Percentiles rank a stretch among this genome's conserved stretches.
Evolutionary conservation across 2,888 invertebrate species (phyloP).

Genomic region (Sphaerophoria taeniata): DNA sequence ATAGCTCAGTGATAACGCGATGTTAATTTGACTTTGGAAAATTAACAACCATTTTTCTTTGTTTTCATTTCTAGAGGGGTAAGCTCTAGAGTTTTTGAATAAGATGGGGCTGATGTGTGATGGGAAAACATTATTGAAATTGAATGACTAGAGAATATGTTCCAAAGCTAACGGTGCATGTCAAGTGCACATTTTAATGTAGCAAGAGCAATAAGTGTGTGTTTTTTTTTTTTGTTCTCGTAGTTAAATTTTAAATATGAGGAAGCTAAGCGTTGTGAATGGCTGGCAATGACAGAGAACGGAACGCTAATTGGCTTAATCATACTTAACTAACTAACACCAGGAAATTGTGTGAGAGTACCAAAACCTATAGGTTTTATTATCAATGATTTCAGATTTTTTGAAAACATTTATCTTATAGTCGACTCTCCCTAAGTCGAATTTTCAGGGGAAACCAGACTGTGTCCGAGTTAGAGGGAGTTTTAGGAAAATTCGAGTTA

Average conservation of each 20-base stretch:
- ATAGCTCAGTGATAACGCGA: slow-evolving; percentile 18
- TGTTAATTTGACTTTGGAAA: slow-evolving; percentile 33
- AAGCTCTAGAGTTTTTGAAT: background rate
- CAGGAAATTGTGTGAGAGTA: slow-evolving; percentile 13
- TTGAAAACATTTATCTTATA: no score
- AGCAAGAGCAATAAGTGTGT: background rate
- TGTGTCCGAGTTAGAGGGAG: no score
- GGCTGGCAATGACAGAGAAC: slow-evolving; percentile 4
- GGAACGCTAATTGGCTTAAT: slow-evolving; percentile 4
- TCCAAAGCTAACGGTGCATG: slow-evolving; percentile 7
- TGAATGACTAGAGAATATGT: background rate
- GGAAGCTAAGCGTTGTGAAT: slow-evolving; percentile 12
- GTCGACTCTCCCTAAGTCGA: no score
- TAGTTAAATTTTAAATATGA: background rate
- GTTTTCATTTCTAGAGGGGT: background rate
- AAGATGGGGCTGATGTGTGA: background rate
- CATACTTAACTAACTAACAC: background rate
- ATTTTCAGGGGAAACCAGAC: no score
- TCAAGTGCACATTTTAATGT: slow-evolving; percentile 11
- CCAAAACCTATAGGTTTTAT: background rate
- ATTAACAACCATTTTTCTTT: slow-evolving; percentile 1
- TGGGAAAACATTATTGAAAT: background rate
- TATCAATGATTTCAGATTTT: no score
- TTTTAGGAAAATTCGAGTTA: no score
- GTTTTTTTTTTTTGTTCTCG: background rate